Evolutionary conservation across 2,888 invertebrate species (phyloP).

Genomic region (Psylliodes chrysocephalus): DNA sequence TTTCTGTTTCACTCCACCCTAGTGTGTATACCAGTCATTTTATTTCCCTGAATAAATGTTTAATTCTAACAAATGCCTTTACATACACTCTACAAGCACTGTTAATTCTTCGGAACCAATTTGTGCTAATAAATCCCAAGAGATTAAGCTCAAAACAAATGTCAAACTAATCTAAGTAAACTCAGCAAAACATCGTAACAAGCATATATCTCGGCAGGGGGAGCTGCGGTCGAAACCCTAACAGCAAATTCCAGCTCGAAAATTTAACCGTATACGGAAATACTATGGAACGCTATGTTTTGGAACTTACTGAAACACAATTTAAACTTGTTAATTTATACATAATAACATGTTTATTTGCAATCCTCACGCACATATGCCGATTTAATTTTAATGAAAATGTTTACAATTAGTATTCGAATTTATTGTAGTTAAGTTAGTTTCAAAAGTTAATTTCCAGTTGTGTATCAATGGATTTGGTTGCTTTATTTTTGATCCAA

Average conservation of each 20-base stretch:
- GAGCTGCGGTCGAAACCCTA: background rate
- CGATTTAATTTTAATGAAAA: no score
- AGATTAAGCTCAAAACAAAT: background rate
- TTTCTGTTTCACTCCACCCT: no score
- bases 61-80: no score
- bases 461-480: no score
- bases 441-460: no score
- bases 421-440: no score
- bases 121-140: background rate
- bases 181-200: background rate
- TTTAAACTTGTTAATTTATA: background rate
- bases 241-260: background rate
- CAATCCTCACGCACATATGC: background rate
- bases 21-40: no score
- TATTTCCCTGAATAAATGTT: no score
- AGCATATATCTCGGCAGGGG: background rate
- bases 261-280: background rate
- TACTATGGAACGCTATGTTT: background rate
- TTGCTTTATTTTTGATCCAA: no score
- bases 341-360: background rate
- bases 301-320: background rate
- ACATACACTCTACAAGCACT: no score
- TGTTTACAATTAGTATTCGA: no score
- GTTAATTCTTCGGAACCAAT: no score
- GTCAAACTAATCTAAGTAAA: background rate